Evolutionary conservation across 1,140 invertebrate genomes (phyloP).

Genomic region (Macrocentrus cingulum): DNA sequence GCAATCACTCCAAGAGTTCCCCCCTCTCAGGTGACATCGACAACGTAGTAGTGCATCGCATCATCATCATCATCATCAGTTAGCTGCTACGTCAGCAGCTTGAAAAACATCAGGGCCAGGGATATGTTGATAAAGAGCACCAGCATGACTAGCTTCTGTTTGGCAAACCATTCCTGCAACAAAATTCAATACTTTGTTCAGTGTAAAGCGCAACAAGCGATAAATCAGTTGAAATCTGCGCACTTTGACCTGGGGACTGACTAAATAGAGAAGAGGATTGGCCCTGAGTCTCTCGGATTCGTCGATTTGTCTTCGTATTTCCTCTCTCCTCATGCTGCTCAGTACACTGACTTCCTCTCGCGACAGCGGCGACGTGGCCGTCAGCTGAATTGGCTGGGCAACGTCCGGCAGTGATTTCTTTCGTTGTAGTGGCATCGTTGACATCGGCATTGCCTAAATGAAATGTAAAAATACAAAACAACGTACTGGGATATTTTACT

Average conservation of each 20-base stretch:
- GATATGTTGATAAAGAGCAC: slow-evolving; percentile 95
- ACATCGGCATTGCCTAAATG: slow-evolving; percentile 68
- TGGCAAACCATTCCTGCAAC: slow-evolving; percentile 95
- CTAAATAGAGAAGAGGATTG: slow-evolving; percentile 91
- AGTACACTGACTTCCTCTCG: slow-evolving; percentile 93
- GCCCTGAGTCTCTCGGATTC: slow-evolving; percentile 88
- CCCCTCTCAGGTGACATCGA: slow-evolving; percentile 47
- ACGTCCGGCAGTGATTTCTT: slow-evolving; percentile 96
- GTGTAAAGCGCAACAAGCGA: background rate
- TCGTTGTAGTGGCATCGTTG: slow-evolving; percentile 73
- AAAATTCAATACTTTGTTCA: slow-evolving; percentile 14
- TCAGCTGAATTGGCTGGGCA: slow-evolving; percentile 71
- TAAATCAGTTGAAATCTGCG: too few relatives aligned
- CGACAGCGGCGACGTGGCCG: slow-evolving; percentile 77
- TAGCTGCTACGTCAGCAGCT: slow-evolving; percentile 83
- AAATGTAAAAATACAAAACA: slow-evolving; percentile 14
- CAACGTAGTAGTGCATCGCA: slow-evolving; percentile 42
- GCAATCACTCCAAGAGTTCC: background rate
- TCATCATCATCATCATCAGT: slow-evolving; percentile 39
- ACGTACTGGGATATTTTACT: background rate
- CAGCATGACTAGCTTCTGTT: slow-evolving; percentile 92
- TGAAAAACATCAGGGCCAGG: slow-evolving; percentile 96
- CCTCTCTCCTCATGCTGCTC: slow-evolving; percentile 89
- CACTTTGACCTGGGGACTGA: slow-evolving; percentile 97
- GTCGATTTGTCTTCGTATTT: slow-evolving; percentile 86